These are phyloP conservation scores for Pristionchus exspectatus DNA, from an alignment of 2,888 invertebrate species.

Conservation along the genomic window DNA sequence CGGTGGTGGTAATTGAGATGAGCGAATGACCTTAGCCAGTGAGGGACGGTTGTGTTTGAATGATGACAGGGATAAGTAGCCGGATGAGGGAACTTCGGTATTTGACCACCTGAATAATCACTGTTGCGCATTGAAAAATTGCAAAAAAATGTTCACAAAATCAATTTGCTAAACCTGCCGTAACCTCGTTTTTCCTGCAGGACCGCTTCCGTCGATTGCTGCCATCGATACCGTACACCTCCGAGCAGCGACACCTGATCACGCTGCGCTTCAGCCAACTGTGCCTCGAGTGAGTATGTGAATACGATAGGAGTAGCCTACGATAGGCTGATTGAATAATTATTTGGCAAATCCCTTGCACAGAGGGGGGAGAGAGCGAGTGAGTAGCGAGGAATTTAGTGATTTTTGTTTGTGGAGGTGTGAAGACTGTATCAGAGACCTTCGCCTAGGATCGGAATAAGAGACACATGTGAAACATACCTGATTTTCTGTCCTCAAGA, in stretches of 20 bases:
- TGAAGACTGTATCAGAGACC: too few species aligned
- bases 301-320: background rate
- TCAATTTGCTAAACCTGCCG: background rate
- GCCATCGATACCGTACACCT: constrained; percentile 36
- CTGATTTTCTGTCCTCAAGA: background rate
- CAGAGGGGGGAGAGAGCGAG: too few species aligned
- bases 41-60: background rate
- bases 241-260: constrained; percentile 44
- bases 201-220: constrained; percentile 53
- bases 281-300: constrained; percentile 39
- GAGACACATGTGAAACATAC: too few species aligned
- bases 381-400: background rate
- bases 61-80: too few species aligned
- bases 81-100: too few species aligned
- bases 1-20: background rate
- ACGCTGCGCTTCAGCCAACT: constrained; percentile 49
- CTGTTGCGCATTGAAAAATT: too few species aligned
- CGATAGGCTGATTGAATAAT: background rate
- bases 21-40: constrained; percentile 10
- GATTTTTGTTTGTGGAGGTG: too few species aligned
- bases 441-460: too few species aligned
- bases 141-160: too few species aligned
- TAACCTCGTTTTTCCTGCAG: background rate
- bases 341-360: background rate
- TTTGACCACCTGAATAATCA: too few species aligned